A percentile compares a stretch with the other conserved stretches of the same genome.
These are phyloP conservation scores for Formicarius rufipectus DNA, from an alignment of 2,113 vertebrate genomes.

Conservation along the genomic window DNA sequence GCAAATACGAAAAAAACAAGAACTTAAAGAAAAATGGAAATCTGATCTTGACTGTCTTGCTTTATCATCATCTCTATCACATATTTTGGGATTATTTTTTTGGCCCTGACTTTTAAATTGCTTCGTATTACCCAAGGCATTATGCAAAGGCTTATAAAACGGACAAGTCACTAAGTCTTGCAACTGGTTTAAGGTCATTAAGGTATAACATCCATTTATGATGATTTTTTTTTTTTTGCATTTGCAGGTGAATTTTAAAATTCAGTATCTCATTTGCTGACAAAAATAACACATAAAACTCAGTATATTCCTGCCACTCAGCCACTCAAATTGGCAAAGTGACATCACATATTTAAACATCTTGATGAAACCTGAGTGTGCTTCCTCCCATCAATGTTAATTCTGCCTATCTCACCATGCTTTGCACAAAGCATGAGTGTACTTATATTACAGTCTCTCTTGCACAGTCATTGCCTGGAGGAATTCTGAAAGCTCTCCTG, in stretches of 20 bases:
- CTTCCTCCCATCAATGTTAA: neutral
- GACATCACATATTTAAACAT: neutral
- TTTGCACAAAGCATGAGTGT: neutral
- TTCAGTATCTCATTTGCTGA: neutral
- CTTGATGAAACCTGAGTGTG: neutral
- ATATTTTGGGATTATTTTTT: neutral
- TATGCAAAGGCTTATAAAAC: neutral
- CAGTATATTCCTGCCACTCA: neutral
- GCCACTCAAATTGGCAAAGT: neutral
- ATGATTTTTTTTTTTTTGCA: neutral
- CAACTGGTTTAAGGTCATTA: neutral
- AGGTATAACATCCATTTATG: neutral
- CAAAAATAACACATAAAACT: neutral
- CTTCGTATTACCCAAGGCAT: neutral
- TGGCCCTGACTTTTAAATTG: neutral
- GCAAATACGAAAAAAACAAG: neutral
- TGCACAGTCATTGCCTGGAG: constrained; percentile 31
- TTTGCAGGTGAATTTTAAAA: neutral
- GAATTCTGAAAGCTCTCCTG: constrained; percentile 36
- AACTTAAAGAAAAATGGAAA: neutral
- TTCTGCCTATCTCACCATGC: neutral
- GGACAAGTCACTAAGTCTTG: neutral
- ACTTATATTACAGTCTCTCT: neutral
- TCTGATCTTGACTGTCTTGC: neutral
- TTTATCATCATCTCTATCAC: neutral